Evolutionary conservation across 1,140 invertebrate species (phyloP).

Genomic region (Trachymyrmex cornetzi): DNA sequence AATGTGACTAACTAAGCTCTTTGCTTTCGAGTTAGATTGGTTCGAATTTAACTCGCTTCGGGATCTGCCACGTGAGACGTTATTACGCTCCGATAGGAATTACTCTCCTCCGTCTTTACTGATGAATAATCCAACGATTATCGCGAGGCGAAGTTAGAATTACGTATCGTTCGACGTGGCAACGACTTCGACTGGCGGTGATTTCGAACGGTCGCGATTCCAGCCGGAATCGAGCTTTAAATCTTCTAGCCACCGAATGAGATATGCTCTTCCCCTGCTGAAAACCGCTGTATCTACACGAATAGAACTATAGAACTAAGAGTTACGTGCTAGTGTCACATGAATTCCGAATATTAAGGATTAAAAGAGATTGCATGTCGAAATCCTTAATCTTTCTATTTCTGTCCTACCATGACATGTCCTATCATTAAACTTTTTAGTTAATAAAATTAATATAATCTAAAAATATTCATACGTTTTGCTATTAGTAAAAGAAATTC

Average conservation of each 20-base stretch:
- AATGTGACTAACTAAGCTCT: slow-evolving; percentile 64
- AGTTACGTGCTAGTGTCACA: slow-evolving; percentile 1
- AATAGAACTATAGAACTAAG: background rate
- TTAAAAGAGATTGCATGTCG: background rate
- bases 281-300: background rate
- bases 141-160: slow-evolving; percentile 33
- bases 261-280: background rate
- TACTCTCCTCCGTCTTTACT: slow-evolving; percentile 38
- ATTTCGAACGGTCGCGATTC: slow-evolving; percentile 26
- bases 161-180: background rate
- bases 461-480: background rate
- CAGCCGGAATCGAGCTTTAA: slow-evolving; percentile 27
- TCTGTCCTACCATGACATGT: background rate
- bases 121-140: slow-evolving; percentile 50
- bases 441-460: slow-evolving; percentile 11
- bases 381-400: slow-evolving; percentile 3
- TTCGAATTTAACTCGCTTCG: slow-evolving; percentile 42
- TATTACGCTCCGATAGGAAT: slow-evolving; percentile 47
- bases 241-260: slow-evolving; percentile 34
- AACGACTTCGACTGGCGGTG: background rate
- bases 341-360: background rate
- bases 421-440: background rate
- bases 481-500: background rate
- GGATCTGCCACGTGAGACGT: slow-evolving; percentile 25
- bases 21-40: slow-evolving; percentile 53